Evolutionary conservation across 2,113 vertebrate genomes (phyloP).

Genomic region (Misgurnus mizolepis): DNA sequence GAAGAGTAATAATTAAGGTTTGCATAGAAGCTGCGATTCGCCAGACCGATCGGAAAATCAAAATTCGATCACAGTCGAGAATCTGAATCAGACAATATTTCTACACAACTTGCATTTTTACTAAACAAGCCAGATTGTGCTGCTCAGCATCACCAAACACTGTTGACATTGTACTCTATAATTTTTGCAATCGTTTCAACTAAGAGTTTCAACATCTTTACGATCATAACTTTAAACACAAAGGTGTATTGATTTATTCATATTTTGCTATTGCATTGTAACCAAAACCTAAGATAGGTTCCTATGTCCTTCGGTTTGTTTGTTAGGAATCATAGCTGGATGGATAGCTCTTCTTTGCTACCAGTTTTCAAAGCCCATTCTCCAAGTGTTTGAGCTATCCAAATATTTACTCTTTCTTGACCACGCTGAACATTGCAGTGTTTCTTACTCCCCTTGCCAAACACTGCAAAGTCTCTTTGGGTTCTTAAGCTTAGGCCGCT

Average conservation of each 20-base stretch:
- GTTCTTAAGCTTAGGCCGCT: conserved; percentile 52
- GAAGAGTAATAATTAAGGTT: conserved; percentile 49
- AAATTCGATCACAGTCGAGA: conserved; percentile 30
- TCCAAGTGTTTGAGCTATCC: conserved; percentile 59
- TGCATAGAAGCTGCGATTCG: conserved; percentile 39
- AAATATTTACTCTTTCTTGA: conserved; percentile 62
- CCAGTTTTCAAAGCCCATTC: conserved; percentile 49
- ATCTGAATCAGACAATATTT: conserved; percentile 25
- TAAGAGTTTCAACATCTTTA: no score
- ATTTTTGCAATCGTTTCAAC: no score
- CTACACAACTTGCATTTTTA: not conserved
- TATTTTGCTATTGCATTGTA: not conserved
- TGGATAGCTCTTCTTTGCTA: conserved; percentile 44
- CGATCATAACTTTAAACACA: no score
- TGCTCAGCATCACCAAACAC: not conserved
- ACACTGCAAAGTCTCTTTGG: conserved; percentile 41
- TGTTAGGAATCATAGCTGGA: conserved; percentile 48
- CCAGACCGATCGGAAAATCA: conserved; percentile 44
- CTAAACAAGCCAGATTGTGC: not conserved
- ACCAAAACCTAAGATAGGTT: not conserved
- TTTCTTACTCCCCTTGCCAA: conserved; percentile 54
- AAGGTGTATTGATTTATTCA: no score
- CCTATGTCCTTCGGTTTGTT: conserved; percentile 50
- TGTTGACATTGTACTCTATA: no score
- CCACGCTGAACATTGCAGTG: conserved; percentile 49